Conservation (phyloP, 92 coral and sea anemone genomes). For the Pocillopora meandrina region DNA sequence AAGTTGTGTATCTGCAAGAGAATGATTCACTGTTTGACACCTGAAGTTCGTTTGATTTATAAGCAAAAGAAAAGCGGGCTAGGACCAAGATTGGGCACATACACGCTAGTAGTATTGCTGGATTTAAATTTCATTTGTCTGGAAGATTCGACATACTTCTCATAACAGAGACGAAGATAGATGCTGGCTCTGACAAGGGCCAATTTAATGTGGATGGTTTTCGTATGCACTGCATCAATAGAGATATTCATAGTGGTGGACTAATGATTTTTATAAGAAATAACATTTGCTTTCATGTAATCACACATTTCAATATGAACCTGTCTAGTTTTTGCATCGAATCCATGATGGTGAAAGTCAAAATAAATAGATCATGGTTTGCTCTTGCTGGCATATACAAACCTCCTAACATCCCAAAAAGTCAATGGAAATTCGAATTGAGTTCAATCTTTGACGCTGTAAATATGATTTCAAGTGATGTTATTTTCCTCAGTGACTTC, state of each 20-base stretch:
- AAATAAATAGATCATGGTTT: conserved; percentile 34
- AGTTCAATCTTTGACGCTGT: too few relatives aligned
- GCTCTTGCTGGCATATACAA: conserved; percentile 36
- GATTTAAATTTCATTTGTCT: conserved; percentile 40
- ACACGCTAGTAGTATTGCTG: conserved; percentile 37
- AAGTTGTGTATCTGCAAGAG: background rate
- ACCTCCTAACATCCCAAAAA: conserved; percentile 40
- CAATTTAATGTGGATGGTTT: conserved; percentile 38
- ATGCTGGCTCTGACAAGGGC: conserved; percentile 4
- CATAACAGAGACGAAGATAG: conserved; percentile 49
- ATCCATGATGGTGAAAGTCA: conserved; percentile 33
- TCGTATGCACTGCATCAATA: conserved; percentile 39
- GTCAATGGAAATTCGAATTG: too few relatives aligned
- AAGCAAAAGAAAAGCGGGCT: conserved; percentile 18
- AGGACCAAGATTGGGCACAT: conserved; percentile 42
- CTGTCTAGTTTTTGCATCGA: conserved; percentile 25
- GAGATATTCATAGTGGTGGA: conserved; percentile 50
- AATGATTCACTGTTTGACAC: conserved; percentile 10
- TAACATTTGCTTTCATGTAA: conserved; percentile 37
- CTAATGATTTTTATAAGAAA: conserved; percentile 30
- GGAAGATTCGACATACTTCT: conserved; percentile 40
- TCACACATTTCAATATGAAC: conserved; percentile 23
- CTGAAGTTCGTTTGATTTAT: conserved; percentile 11
- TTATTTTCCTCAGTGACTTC: too few relatives aligned
- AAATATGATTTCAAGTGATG: too few relatives aligned